phyloP scores from a whole-genome alignment of 2,888 invertebrate species.

The Synanthedon myopaeformis region DNA sequence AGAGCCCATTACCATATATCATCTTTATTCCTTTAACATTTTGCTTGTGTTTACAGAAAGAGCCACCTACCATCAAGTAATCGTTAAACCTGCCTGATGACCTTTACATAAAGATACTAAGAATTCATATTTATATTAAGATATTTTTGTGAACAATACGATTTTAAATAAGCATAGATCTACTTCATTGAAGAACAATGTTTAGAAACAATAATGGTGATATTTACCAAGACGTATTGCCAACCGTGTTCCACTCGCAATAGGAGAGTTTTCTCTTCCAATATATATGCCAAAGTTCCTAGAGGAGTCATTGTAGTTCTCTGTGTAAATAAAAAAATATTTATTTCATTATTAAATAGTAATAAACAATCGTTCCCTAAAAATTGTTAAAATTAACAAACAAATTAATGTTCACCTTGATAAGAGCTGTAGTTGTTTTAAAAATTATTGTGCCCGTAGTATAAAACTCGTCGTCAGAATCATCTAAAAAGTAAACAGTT shows the following conservation, averaged over 20 bases:
- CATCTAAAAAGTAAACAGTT: slow-evolving; percentile 9
- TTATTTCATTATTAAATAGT: neutral
- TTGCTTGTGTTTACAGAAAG: too few relatives aligned
- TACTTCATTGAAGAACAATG: neutral
- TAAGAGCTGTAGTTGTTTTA: slow-evolving; percentile 29
- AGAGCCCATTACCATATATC: too few relatives aligned
- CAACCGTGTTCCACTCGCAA: slow-evolving; percentile 44
- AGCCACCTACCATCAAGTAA: too few relatives aligned
- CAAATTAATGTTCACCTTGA: slow-evolving; percentile 25
- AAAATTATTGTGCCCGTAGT: slow-evolving; percentile 36
- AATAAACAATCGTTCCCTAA: too few relatives aligned
- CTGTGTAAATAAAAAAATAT: slow-evolving; percentile 16
- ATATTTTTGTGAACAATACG: too few relatives aligned
- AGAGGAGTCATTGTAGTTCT: slow-evolving; percentile 31
- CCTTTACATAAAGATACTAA: too few relatives aligned
- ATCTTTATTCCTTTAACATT: too few relatives aligned
- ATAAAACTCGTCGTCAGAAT: slow-evolving; percentile 27
- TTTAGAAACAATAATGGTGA: neutral
- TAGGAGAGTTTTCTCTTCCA: slow-evolving; percentile 43
- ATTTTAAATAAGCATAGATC: neutral
- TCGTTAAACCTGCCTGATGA: too few relatives aligned
- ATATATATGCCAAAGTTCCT: slow-evolving; percentile 51
- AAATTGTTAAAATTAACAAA: too few relatives aligned
- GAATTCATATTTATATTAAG: too few relatives aligned
- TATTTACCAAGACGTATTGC: slow-evolving; percentile 39